Conservation (phyloP, 92 coral and sea anemone species). For the Desmophyllum pertusum region DNA sequence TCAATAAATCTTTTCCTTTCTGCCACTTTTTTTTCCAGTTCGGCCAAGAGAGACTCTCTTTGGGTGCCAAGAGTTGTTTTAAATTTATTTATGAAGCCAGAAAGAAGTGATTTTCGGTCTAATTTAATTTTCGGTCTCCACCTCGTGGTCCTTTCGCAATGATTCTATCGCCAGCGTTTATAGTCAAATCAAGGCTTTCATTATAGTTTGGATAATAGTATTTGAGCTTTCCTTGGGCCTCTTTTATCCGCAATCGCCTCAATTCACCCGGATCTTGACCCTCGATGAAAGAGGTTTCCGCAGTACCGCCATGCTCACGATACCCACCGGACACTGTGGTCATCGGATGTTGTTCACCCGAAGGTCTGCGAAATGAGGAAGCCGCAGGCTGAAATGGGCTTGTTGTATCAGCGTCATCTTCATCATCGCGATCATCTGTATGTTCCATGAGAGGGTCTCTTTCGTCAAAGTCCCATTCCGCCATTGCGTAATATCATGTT, state of each 20-base stretch:
- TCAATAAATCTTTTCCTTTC: background rate
- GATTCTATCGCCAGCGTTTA: no score
- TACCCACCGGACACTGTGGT: background rate
- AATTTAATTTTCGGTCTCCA: background rate
- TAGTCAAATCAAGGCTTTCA: background rate
- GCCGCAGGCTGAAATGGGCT: background rate
- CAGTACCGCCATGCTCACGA: background rate
- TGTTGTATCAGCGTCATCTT: background rate
- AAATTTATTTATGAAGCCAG: no score
- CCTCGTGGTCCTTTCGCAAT: background rate
- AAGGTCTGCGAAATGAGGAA: background rate
- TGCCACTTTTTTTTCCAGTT: no score
- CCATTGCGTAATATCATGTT: no score
- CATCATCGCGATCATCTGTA: background rate
- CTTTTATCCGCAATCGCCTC: background rate
- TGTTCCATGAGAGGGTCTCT: background rate
- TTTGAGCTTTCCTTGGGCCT: background rate
- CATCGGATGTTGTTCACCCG: background rate
- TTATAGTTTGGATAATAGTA: background rate
- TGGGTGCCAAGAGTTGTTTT: no score
- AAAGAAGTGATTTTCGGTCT: no score
- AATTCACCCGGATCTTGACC: background rate
- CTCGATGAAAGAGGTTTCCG: conserved; percentile 7
- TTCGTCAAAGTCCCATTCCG: background rate
- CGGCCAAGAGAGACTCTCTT: no score